phyloP scores from a whole-genome alignment of 2,888 invertebrate species.

The Ypsolopha scabrella region DNA sequence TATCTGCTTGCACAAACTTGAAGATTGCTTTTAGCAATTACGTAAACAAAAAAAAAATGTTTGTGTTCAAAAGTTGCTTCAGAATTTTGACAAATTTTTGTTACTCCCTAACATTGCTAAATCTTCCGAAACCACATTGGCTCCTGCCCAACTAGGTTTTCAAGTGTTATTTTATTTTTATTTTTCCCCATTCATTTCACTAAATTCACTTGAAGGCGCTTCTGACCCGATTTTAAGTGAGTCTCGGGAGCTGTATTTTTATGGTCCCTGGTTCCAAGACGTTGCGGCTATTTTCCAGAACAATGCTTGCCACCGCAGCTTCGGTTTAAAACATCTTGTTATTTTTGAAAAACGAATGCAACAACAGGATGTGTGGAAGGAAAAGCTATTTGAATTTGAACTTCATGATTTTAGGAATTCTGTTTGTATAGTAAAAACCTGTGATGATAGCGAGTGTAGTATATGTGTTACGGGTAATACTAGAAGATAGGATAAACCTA shows the following conservation, averaged over 20 bases:
- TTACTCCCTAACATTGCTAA: too few species aligned
- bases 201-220: conserved; percentile 24
- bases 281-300: conserved; percentile 31
- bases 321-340: conserved; percentile 1
- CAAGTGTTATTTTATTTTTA: conserved; percentile 12
- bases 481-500: too few species aligned
- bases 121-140: conserved; percentile 18
- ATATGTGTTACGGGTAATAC: too few species aligned
- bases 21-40: background rate
- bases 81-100: too few species aligned
- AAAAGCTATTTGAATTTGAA: background rate
- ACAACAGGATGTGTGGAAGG: background rate
- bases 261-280: conserved; percentile 32
- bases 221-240: conserved; percentile 27
- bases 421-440: too few species aligned
- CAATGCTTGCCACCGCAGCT: conserved; percentile 17
- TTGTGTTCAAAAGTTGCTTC: too few species aligned
- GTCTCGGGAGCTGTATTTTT: conserved; percentile 26
- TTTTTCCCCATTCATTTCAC: conserved; percentile 21
- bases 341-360: background rate
- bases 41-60: background rate
- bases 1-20: too few species aligned
- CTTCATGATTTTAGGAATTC: background rate
- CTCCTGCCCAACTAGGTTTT: conserved; percentile 28
- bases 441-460: too few species aligned